Evolutionary conservation across 2,797 vertebrate species (phyloP).

Genomic region (Sylvilagus floridanus): DNA sequence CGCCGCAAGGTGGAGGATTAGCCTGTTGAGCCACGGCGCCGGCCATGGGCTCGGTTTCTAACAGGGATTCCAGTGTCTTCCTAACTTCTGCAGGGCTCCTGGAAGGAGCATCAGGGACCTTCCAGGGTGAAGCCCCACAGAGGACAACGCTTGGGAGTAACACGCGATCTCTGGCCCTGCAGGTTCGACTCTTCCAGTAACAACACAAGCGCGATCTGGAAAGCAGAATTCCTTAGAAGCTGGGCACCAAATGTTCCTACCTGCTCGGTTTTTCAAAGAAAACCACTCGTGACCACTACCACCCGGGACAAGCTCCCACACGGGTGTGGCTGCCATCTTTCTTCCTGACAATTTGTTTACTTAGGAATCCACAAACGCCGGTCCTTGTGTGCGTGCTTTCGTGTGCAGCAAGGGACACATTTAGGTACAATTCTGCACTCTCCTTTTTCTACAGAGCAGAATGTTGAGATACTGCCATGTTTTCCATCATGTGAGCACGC

Average conservation of each 20-base stretch:
- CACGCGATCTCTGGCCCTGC: not conserved
- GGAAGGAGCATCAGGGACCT: not conserved
- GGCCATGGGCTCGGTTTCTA: not conserved
- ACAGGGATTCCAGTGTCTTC: not conserved
- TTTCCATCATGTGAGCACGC: constrained; percentile 19
- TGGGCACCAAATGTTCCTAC: not conserved
- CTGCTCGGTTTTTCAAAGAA: not conserved
- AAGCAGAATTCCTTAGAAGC: constrained; percentile 49
- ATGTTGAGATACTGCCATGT: not conserved
- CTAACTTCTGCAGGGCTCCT: not conserved
- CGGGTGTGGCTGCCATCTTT: not conserved
- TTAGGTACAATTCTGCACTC: not conserved
- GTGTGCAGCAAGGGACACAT: not conserved
- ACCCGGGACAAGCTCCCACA: not conserved
- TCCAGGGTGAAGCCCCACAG: not conserved
- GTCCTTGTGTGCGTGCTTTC: not conserved
- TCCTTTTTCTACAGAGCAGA: not conserved
- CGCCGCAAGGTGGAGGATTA: too few relatives aligned
- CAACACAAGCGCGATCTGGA: constrained; percentile 34
- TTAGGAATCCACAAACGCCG: not conserved
- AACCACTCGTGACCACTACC: not conserved
- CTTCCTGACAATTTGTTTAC: not conserved
- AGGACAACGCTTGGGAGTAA: not conserved
- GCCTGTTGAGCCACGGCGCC: too few relatives aligned
- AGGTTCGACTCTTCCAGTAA: constrained; percentile 6